Evolutionary conservation across 2,888 invertebrate species (phyloP).

Genomic region (Noctua fimbriata): DNA sequence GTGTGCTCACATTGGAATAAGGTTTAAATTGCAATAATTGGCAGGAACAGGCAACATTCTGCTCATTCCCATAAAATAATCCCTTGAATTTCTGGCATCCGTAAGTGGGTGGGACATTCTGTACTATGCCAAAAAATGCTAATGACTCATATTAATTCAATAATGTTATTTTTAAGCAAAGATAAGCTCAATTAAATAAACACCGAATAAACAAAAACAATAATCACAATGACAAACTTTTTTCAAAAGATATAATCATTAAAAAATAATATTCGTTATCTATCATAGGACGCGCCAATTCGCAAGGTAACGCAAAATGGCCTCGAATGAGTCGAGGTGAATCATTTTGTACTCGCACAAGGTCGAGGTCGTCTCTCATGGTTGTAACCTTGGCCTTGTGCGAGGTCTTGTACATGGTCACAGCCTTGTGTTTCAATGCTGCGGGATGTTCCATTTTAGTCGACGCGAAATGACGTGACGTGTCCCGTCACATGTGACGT

Average conservation of each 20-base stretch:
- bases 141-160: constrained; percentile 4
- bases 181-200: not conserved
- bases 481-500: constrained; percentile 27
- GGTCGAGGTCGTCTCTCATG: constrained; percentile 30
- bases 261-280: constrained; percentile 21
- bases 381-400: constrained; percentile 42
- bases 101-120: not conserved
- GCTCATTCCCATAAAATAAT: not conserved
- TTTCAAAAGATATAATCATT: constrained; percentile 2
- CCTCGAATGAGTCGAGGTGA: constrained; percentile 50
- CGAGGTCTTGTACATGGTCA: constrained; percentile 37
- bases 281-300: constrained; percentile 43
- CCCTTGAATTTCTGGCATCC: not conserved
- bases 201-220: constrained; percentile 7
- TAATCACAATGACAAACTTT: constrained; percentile 23
- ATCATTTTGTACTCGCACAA: constrained; percentile 39
- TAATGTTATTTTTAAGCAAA: not conserved
- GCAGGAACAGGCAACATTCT: not conserved
- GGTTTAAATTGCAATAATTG: not conserved
- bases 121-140: not conserved
- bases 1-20: not conserved
- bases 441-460: constrained; percentile 18
- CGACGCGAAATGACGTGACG: not conserved
- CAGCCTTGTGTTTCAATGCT: constrained; percentile 58
- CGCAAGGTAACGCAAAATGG: constrained; percentile 24